These are phyloP conservation scores for Trachelus tabidus DNA, from an alignment of 2,888 invertebrate species.

Conservation along the genomic window DNA sequence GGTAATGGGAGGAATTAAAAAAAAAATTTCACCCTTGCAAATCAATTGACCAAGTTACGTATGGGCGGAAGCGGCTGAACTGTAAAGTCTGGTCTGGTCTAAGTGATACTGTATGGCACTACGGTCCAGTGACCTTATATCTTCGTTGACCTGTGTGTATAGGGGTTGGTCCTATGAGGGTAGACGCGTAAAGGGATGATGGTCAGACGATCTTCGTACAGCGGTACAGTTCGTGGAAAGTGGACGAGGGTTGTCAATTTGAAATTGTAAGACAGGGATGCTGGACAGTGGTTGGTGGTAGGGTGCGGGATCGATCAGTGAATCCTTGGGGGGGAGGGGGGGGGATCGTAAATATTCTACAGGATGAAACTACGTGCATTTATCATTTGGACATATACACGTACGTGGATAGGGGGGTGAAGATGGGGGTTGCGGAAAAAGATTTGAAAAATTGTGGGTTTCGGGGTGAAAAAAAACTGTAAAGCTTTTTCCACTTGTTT, in stretches of 20 bases:
- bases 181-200: not conserved
- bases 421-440: too few relatives aligned
- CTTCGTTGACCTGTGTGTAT: not conserved
- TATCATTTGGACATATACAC: not conserved
- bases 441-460: too few relatives aligned
- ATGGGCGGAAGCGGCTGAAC: not conserved
- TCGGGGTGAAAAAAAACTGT: too few relatives aligned
- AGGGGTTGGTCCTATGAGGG: not conserved
- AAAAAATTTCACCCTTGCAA: not conserved
- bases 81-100: not conserved
- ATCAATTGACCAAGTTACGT: not conserved
- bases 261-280: not conserved
- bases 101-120: not conserved
- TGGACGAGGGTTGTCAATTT: not conserved
- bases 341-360: not conserved
- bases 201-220: not conserved
- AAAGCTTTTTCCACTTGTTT: too few relatives aligned
- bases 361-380: not conserved
- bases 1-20: not conserved
- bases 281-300: not conserved
- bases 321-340: too few relatives aligned
- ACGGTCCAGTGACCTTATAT: not conserved
- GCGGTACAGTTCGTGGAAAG: not conserved
- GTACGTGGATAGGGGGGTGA: not conserved
- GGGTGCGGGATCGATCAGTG: too few relatives aligned